phyloP scores from a whole-genome alignment of 2,113 vertebrate species.

The Chamaetylas fuelleborni region DNA sequence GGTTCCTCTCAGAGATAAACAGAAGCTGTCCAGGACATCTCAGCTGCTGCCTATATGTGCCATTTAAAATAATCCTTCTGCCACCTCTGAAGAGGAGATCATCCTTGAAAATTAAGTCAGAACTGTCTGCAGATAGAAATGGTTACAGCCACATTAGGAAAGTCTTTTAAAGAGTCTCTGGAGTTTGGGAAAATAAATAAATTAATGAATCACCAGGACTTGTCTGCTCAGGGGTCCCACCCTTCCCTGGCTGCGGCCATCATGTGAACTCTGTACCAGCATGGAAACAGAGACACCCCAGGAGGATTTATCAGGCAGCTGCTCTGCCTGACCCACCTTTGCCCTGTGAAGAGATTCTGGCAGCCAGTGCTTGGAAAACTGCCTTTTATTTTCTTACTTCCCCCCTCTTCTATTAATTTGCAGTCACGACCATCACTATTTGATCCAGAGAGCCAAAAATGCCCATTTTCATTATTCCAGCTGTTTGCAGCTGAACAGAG shows the following conservation, averaged over 20 bases:
- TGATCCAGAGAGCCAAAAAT: not conserved
- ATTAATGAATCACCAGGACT: not conserved
- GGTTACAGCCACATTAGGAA: not conserved
- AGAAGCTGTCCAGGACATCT: not conserved
- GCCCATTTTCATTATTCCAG: not conserved
- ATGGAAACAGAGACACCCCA: not conserved
- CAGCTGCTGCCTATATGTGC: not conserved
- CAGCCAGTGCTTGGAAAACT: not conserved
- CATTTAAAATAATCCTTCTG: too few relatives aligned
- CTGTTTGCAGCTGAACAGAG: not conserved
- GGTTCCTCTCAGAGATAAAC: not conserved
- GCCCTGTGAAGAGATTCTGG: not conserved
- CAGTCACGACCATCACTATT: not conserved
- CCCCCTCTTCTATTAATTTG: not conserved
- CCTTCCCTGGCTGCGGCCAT: not conserved
- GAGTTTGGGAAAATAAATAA: not conserved
- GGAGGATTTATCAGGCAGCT: not conserved
- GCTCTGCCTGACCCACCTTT: slow-evolving; percentile 35
- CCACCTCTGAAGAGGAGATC: too few relatives aligned
- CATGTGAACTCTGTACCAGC: not conserved
- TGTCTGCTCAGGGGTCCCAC: not conserved
- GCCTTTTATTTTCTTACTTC: slow-evolving; percentile 10
- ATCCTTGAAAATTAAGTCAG: too few relatives aligned
- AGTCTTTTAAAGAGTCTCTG: not conserved
- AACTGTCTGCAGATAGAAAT: not conserved